These are phyloP conservation scores for Heliconius erato DNA, from an alignment of 2,888 invertebrate genomes.

Conservation along the genomic window DNA sequence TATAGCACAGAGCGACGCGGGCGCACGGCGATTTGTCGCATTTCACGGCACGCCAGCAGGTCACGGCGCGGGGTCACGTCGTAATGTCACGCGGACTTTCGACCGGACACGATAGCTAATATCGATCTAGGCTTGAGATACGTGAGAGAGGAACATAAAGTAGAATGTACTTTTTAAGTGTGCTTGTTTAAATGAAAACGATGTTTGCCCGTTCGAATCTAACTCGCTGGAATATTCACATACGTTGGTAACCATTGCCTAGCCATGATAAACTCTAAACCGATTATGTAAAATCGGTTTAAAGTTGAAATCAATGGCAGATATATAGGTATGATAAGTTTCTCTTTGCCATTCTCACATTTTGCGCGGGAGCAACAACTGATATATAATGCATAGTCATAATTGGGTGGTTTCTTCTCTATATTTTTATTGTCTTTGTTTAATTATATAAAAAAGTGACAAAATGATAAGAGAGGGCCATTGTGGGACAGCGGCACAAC, in stretches of 20 bases:
- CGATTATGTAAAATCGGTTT: too few species aligned
- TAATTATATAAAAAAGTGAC: background rate
- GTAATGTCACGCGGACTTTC: conserved; percentile 80
- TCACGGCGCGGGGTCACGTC: conserved; percentile 70
- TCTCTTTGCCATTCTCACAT: too few species aligned
- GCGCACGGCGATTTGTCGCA: conserved; percentile 85
- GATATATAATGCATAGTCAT: background rate
- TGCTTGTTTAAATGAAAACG: background rate
- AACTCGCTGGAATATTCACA: too few species aligned
- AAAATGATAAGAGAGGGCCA: background rate
- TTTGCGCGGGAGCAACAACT: too few species aligned
- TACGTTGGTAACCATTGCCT: too few species aligned
- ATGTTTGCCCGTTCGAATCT: background rate
- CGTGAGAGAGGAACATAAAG: conserved; percentile 23
- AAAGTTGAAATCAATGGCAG: too few species aligned
- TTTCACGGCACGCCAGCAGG: conserved; percentile 78
- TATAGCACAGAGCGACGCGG: conserved; percentile 64
- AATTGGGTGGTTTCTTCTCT: background rate
- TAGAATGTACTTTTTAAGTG: background rate
- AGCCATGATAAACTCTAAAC: too few species aligned
- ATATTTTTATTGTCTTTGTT: background rate
- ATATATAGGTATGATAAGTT: too few species aligned
- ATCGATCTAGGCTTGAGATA: conserved; percentile 28
- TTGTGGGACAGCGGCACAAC: background rate
- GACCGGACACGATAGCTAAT: conserved; percentile 56